phyloP scores from a whole-genome alignment of 1,140 invertebrate genomes.

The Wiebesia pumilae region DNA sequence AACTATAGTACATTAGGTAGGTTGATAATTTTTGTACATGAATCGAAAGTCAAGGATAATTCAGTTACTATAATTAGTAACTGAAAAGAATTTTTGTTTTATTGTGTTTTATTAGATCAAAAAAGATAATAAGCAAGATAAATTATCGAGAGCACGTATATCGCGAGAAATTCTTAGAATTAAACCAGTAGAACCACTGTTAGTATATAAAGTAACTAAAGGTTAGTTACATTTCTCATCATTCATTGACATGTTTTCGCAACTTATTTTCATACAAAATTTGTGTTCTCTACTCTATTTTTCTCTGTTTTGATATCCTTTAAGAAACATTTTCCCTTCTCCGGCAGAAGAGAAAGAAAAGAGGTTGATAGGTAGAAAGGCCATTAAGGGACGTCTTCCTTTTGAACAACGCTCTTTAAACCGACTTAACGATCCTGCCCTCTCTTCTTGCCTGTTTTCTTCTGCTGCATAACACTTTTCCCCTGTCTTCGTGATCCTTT shows the following conservation, averaged over 20 bases:
- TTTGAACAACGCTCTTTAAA: conserved; percentile 50
- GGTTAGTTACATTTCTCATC: background rate
- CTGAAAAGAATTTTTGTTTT: too few species aligned
- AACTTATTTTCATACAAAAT: conserved; percentile 10
- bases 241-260: background rate
- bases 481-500: conserved; percentile 10
- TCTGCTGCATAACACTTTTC: background rate
- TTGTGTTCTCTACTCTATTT: conserved; percentile 35
- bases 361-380: conserved; percentile 13
- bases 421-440: conserved; percentile 38
- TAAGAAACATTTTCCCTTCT: background rate
- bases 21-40: too few species aligned
- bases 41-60: too few species aligned
- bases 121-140: too few species aligned
- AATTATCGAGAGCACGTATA: too few species aligned
- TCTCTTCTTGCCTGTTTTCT: background rate
- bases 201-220: background rate
- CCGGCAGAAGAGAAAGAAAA: background rate
- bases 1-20: too few species aligned
- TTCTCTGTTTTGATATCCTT: conserved; percentile 16
- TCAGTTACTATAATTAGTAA: too few species aligned
- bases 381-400: conserved; percentile 45
- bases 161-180: background rate
- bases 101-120: too few species aligned
- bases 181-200: background rate